Evolutionary conservation across 2,888 invertebrate genomes (phyloP), one percentile per base, ranked within the genome.

Genomic region (Trissolcus japonicus): DNA sequence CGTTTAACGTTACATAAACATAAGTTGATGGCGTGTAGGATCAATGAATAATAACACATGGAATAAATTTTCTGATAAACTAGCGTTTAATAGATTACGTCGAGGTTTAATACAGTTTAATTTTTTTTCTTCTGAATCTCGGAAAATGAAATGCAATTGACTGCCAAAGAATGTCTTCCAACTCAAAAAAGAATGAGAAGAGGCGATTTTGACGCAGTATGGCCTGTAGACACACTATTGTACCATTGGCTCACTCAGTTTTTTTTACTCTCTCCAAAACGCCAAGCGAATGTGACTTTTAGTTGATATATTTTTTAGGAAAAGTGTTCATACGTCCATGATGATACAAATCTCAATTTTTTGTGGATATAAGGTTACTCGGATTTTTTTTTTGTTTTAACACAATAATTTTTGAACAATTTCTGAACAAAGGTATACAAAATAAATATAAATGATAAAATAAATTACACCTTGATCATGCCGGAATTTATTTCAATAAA

Each of bases 1-100:
- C 11, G 11, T 9, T 35, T 35, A 9, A 35, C 35, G 35, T 35
- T 35, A 35, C 35, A 35, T 35, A 35, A 35, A 35, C 35, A 35
- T 35, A 35, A 35, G 35, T 9, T 11, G 35, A 35, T 35, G 35
- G 35, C 35, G 11, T 35, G 35, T 46, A 14, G 74, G 71, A 51
- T 65, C 17, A 19, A 72, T 50, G 59, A 76, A 80, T 71, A 78
- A 82, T 43, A 51, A 82, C 75, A 78, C 79, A 69, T 59, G 72
- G 57, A 73, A 82, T 82, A 69, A 79, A 80, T 84, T 84, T 86
- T 85, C 83, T 86, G 83, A 86, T 83, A 86, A 86, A 85, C 85
- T 86, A 85, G 83, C 83, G 82, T 86, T 86, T 86, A 86, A 87
- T 85, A 85, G 83, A 86, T 83, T 83, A 84, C 81, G 84, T 86